Evolutionary conservation across 1,140 invertebrate species (phyloP).

Genomic region (Archegozetes longisetosus): DNA sequence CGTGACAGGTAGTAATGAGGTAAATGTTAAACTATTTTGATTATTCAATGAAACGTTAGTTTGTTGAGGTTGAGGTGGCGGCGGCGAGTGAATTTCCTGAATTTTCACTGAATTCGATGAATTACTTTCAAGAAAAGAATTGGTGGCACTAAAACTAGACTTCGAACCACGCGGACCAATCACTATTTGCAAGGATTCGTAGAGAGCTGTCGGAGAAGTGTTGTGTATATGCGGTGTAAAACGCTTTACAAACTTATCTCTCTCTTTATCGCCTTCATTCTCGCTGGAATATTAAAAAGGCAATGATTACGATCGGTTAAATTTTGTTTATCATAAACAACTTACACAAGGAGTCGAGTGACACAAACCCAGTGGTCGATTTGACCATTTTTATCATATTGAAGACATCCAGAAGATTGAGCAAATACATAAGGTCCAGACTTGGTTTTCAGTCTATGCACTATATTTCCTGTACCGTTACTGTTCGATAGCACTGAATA

Average conservation of each 20-base stretch:
- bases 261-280: conserved; percentile 46
- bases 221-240: conserved; percentile 18
- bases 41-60: not conserved
- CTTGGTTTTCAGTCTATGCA: conserved; percentile 57
- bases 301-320: conserved; percentile 1
- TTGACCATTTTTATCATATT: conserved; percentile 49
- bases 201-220: conserved; percentile 8
- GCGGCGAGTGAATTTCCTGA: not conserved
- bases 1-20: too few relatives aligned
- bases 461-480: conserved; percentile 53
- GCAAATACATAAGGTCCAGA: conserved; percentile 63
- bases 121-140: not conserved
- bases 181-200: conserved; percentile 14
- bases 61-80: not conserved
- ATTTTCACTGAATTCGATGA: not conserved
- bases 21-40: not conserved
- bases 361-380: conserved; percentile 66
- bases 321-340: conserved; percentile 19
- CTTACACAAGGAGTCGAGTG: conserved; percentile 55
- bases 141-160: not conserved
- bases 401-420: conserved; percentile 55
- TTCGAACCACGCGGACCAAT: conserved; percentile 1
- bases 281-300: conserved; percentile 29
- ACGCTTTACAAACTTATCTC: conserved; percentile 32
- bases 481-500: conserved; percentile 59